These are phyloP conservation scores for Sylvia atricapilla DNA, from an alignment of 2,113 vertebrate genomes.

Conservation along the genomic window DNA sequence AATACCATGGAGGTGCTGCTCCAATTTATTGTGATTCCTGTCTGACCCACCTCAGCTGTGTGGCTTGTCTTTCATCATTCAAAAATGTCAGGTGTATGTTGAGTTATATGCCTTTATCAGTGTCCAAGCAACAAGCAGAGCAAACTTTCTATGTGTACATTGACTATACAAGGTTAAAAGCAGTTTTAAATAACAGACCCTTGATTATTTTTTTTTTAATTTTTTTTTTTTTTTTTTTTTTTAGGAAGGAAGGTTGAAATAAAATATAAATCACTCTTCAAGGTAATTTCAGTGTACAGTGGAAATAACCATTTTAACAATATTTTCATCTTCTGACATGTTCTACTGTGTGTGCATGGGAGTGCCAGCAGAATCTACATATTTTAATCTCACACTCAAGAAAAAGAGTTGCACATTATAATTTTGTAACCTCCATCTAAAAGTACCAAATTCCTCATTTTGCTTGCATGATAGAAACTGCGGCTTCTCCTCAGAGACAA, in stretches of 20 bases:
- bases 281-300: background rate
- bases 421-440: background rate
- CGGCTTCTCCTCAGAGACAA: background rate
- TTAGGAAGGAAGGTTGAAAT: background rate
- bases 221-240: background rate
- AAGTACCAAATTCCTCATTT: background rate
- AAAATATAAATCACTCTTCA: background rate
- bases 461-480: background rate
- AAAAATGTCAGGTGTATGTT: background rate
- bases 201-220: too few relatives aligned
- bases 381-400: background rate
- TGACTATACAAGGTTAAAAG: background rate
- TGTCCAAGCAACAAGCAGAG: background rate
- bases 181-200: background rate
- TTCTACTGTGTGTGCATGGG: background rate
- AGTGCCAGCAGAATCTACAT: background rate
- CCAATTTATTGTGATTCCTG: background rate
- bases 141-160: background rate
- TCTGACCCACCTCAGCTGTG: background rate
- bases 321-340: background rate
- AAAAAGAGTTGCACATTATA: background rate
- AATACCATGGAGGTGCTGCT: accelerated
- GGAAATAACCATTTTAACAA: background rate
- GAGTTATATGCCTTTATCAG: background rate
- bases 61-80: background rate